These are phyloP conservation scores for Zophobas morio DNA, from an alignment of 1,140 invertebrate genomes.

Conservation along the genomic window DNA sequence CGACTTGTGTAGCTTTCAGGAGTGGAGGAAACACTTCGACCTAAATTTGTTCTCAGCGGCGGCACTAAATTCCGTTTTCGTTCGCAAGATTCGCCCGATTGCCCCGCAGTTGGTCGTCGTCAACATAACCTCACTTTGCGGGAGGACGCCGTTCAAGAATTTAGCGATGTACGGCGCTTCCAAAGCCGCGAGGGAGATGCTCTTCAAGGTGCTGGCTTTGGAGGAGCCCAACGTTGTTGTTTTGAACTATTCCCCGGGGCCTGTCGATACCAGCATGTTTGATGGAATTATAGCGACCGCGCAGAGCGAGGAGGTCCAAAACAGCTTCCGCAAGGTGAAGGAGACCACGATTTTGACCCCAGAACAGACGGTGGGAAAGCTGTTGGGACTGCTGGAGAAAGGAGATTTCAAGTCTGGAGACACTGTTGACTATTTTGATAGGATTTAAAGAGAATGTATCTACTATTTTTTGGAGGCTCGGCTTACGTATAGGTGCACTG, in stretches of 20 bases:
- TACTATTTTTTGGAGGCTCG: too few species aligned
- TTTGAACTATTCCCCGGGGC: slow-evolving; percentile 94
- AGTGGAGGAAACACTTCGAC: slow-evolving; percentile 80
- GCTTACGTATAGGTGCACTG: too few species aligned
- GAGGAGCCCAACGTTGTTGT: slow-evolving; percentile 85
- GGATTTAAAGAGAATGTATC: slow-evolving; percentile 23
- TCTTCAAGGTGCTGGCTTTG: slow-evolving; percentile 86
- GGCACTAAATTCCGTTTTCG: slow-evolving; percentile 83
- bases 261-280: slow-evolving; percentile 93
- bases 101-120: slow-evolving; percentile 76
- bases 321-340: slow-evolving; percentile 75
- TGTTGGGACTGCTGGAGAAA: slow-evolving; percentile 79
- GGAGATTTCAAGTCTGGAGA: slow-evolving; percentile 85
- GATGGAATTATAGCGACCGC: slow-evolving; percentile 74
- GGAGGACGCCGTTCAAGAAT: slow-evolving; percentile 81
- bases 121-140: slow-evolving; percentile 91
- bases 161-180: slow-evolving; percentile 87
- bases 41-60: slow-evolving; percentile 87
- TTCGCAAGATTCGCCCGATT: slow-evolving; percentile 70
- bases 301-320: slow-evolving; percentile 73
- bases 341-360: slow-evolving; percentile 78
- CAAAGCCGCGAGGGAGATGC: slow-evolving; percentile 94
- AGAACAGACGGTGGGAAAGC: slow-evolving; percentile 81
- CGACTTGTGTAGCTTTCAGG: slow-evolving; percentile 74
- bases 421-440: slow-evolving; percentile 91